phyloP scores from a whole-genome alignment of 2,888 invertebrate genomes.

The Tricholauxania praeusta region DNA sequence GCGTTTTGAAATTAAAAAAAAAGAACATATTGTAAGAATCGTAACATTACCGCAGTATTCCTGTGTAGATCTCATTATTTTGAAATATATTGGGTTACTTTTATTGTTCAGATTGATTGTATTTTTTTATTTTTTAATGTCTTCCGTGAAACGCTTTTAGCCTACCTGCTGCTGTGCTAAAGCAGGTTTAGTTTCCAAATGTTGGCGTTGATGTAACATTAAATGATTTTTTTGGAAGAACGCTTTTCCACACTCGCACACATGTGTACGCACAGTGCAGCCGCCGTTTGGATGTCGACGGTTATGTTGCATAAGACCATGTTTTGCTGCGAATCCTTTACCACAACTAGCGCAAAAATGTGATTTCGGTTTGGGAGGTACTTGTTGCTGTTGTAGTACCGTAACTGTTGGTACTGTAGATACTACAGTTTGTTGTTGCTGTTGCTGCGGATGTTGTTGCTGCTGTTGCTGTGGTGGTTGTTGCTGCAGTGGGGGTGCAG shows the following conservation, averaged over 20 bases:
- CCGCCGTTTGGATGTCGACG: constrained; percentile 83
- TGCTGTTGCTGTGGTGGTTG: constrained; percentile 66
- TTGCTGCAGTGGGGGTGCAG: constrained; percentile 60
- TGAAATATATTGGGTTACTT: too few species aligned
- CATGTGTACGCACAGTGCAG: constrained; percentile 82
- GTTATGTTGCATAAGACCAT: constrained; percentile 84
- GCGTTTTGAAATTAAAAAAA: too few species aligned
- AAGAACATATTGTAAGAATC: too few species aligned
- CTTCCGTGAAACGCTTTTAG: constrained; percentile 36
- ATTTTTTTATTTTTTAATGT: constrained; percentile 25
- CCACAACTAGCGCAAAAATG: constrained; percentile 85
- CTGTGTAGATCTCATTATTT: too few species aligned
- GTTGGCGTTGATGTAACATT: constrained; percentile 84
- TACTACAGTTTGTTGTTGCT: constrained; percentile 30
- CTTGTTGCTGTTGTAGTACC: constrained; percentile 59
- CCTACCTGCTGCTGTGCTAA: constrained; percentile 67
- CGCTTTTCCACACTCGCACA: constrained; percentile 86
- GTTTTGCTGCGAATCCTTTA: constrained; percentile 85
- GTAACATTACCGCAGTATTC: too few species aligned
- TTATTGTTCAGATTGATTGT: neutral
- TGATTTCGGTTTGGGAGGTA: constrained; percentile 75
- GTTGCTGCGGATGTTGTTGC: constrained; percentile 28
- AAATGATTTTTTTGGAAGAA: constrained; percentile 90
- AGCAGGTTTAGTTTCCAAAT: constrained; percentile 70
- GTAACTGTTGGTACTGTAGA: constrained; percentile 42